Evolutionary conservation across 2,888 invertebrate genomes (phyloP).

Genomic region (Mythimna albipuncta): DNA sequence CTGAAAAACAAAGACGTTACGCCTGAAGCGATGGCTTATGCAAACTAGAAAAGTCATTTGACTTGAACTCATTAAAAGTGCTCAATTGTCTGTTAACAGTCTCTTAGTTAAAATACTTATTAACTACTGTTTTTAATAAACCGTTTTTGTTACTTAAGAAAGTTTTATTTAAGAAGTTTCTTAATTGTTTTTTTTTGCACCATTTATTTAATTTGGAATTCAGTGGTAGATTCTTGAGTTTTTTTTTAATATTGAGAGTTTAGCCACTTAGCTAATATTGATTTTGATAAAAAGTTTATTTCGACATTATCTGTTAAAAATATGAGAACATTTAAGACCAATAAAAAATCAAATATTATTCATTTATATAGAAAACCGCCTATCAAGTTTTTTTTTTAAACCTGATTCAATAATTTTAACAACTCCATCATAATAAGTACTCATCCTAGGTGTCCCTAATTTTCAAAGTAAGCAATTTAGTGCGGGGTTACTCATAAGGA

Average conservation of each 20-base stretch:
- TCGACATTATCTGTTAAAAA: background rate
- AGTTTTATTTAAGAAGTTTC: slow-evolving; percentile 21
- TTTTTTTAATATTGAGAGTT: background rate
- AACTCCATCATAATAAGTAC: background rate
- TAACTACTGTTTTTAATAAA: slow-evolving; percentile 31
- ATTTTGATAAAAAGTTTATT: background rate
- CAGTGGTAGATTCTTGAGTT: background rate
- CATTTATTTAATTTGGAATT: slow-evolving; percentile 16
- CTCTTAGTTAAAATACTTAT: slow-evolving; percentile 30
- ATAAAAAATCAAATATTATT: background rate
- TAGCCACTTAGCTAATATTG: too few relatives aligned
- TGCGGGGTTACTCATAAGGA: too few relatives aligned
- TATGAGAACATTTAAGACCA: background rate
- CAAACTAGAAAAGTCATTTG: slow-evolving; percentile 61
- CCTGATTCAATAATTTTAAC: background rate
- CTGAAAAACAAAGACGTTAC: slow-evolving; percentile 17
- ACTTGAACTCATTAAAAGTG: slow-evolving; percentile 53
- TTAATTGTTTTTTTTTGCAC: slow-evolving; percentile 17
- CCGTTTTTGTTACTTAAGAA: slow-evolving; percentile 8
- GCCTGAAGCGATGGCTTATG: slow-evolving; percentile 39
- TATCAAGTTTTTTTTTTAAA: background rate
- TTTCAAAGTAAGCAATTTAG: background rate
- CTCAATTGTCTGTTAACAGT: slow-evolving; percentile 40
- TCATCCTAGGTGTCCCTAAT: background rate
- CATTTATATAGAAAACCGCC: background rate